A percentile compares a stretch with the other conserved stretches of the same genome.
phyloP scores from a whole-genome alignment of 1,140 invertebrate genomes.

The Ylistrum balloti region DNA sequence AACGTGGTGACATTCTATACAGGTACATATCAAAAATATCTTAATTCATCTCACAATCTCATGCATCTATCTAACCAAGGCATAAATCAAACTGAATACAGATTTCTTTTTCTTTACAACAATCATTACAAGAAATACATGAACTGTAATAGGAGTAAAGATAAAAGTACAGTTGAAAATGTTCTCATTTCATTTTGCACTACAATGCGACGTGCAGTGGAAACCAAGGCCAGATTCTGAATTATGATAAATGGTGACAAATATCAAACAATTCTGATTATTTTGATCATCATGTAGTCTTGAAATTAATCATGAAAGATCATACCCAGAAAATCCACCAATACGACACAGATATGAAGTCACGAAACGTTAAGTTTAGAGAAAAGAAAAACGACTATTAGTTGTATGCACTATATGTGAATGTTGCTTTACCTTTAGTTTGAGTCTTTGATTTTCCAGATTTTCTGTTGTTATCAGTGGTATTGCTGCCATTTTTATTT shows the following conservation, averaged over 20 bases:
- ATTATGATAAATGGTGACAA: no score
- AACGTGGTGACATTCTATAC: no score
- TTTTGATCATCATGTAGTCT: no score
- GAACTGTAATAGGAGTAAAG: no score
- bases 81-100: neutral
- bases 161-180: no score
- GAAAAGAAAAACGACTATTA: neutral
- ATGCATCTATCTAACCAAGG: neutral
- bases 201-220: no score
- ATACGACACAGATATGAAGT: neutral
- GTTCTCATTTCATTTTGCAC: no score
- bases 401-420: neutral
- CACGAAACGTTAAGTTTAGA: neutral
- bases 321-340: no score
- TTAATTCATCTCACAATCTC: neutral
- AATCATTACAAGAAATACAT: no score
- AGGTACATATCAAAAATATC: neutral
- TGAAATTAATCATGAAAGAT: no score
- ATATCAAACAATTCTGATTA: no score
- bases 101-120: neutral
- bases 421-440: neutral
- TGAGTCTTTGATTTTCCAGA: neutral
- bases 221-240: no score
- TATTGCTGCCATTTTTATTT: slow-evolving; percentile 54
- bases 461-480: neutral